phyloP scores from a whole-genome alignment of 2,888 invertebrate species.

The Drosophila lutescens region DNA sequence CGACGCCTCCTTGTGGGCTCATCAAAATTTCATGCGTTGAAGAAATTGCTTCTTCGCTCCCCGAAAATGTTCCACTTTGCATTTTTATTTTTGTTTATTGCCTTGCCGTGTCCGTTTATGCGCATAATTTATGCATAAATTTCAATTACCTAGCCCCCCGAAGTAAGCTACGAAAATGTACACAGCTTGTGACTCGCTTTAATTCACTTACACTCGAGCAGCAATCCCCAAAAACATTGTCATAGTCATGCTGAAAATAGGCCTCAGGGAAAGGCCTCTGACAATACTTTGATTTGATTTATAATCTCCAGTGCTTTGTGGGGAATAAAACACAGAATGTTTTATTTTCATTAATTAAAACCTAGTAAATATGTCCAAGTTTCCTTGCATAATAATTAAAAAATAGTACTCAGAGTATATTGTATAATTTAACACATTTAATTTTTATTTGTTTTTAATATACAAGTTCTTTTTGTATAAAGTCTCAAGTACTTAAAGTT shows the following conservation, averaged over 20 bases:
- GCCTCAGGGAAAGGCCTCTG: neutral
- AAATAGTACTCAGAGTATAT: too few relatives aligned
- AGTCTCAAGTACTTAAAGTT: too few relatives aligned
- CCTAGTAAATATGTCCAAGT: too few relatives aligned
- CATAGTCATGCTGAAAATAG: slow-evolving; percentile 16
- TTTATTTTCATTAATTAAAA: too few relatives aligned
- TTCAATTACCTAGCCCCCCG: slow-evolving; percentile 66
- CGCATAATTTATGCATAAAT: slow-evolving; percentile 77
- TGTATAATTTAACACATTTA: too few relatives aligned
- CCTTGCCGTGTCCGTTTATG: slow-evolving; percentile 71
- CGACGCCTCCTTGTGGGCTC: slow-evolving; percentile 35
- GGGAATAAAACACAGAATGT: neutral
- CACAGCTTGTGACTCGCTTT: slow-evolving; percentile 32
- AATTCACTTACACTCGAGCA: slow-evolving; percentile 56
- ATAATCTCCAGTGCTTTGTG: slow-evolving; percentile 12
- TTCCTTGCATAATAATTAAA: too few relatives aligned
- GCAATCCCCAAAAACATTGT: slow-evolving; percentile 18
- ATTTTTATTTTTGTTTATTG: slow-evolving; percentile 70
- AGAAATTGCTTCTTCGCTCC: slow-evolving; percentile 8
- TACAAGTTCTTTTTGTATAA: too few relatives aligned
- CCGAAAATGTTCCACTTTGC: slow-evolving; percentile 11
- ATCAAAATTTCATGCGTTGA: slow-evolving; percentile 67
- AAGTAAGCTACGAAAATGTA: slow-evolving; percentile 49
- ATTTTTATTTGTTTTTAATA: too few relatives aligned
- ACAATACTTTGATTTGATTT: slow-evolving; percentile 33